Evolutionary conservation across 2,797 vertebrate species (phyloP), one percentile per base, ranked within the genome.

Genomic region (Gouania willdenowi): DNA sequence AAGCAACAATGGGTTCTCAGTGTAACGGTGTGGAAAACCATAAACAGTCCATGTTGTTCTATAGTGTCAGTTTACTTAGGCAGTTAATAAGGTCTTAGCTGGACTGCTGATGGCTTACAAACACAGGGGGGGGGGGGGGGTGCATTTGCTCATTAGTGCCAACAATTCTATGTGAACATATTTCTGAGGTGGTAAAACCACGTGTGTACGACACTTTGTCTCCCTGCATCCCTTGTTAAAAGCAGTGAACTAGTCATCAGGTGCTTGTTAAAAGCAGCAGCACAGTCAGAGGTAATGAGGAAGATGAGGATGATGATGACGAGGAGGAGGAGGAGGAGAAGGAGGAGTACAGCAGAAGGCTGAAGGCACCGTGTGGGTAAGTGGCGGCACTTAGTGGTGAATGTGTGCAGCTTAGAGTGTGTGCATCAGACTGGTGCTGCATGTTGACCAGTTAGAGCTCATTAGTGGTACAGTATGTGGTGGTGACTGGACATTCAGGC

Each of bases 371-470:
- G 43, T 1, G 5, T 3, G 20, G 59, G 37, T 19, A 14, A 79
- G 12, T 83, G 62, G 76, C 44, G 77, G 31, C 85, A 63, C 66
- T 57, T 62, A 61, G 82, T 72, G 85, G 76, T 57, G 28, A 52
- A 48, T 0, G 6, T 36, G 12, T 47, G 75, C 26, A 18, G 68
- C 53, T 59, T 55, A 45, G 13, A 17, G 26, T 15, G 26, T 43
- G 41, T 6, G 12, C 29, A 5, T 51, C 29, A 13, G 17, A 14
- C 27, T 8, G 24, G 56, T n/a, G 35, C 24, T 14, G 2, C 13
- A 7, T 30, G n/a, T 23, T n/a, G 16, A 41, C 33, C 6, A 30
- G 3, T 8, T 10, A 14, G 58, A 69, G 54, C 62, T 77, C 43
- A n/a, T 48, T 36, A 12, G 6, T 21, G 40, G 57, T 43, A 43